Conservation (phyloP, 2,888 invertebrate genomes). For the Conchocele bisecta region DNA sequence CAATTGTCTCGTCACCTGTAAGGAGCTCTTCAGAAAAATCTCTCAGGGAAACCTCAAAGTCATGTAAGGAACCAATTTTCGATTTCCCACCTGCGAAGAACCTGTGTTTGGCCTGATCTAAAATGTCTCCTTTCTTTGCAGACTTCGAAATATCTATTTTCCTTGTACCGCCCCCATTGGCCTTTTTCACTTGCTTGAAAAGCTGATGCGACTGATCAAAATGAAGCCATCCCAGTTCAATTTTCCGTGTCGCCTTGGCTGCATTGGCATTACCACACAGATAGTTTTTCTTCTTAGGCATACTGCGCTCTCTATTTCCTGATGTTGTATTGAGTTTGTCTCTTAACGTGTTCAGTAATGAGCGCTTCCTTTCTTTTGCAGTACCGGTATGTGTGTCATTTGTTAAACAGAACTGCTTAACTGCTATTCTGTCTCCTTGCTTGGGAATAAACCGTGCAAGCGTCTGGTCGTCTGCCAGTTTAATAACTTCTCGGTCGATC, state of each 20-base stretch:
- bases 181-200: not conserved
- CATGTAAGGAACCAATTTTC: not conserved
- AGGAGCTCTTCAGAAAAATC: not conserved
- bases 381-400: too few relatives aligned
- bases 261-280: conserved; percentile 1
- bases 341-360: too few relatives aligned
- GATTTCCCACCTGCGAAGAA: not conserved
- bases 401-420: too few relatives aligned
- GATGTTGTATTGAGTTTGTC: too few relatives aligned
- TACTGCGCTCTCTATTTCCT: too few relatives aligned
- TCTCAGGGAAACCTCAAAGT: not conserved
- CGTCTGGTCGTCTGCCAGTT: too few relatives aligned
- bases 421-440: too few relatives aligned
- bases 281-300: too few relatives aligned
- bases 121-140: not conserved
- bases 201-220: not conserved
- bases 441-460: too few relatives aligned
- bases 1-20: not conserved
- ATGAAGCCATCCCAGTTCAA: conserved; percentile 13
- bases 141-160: not conserved
- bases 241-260: not conserved
- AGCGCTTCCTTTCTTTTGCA: too few relatives aligned
- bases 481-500: too few relatives aligned
- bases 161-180: not conserved
- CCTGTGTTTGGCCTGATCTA: not conserved